Evolutionary conservation across 2,888 invertebrate species (phyloP), one percentile per base, ranked within the genome.

Genomic region (Xanthorhoe designata): DNA sequence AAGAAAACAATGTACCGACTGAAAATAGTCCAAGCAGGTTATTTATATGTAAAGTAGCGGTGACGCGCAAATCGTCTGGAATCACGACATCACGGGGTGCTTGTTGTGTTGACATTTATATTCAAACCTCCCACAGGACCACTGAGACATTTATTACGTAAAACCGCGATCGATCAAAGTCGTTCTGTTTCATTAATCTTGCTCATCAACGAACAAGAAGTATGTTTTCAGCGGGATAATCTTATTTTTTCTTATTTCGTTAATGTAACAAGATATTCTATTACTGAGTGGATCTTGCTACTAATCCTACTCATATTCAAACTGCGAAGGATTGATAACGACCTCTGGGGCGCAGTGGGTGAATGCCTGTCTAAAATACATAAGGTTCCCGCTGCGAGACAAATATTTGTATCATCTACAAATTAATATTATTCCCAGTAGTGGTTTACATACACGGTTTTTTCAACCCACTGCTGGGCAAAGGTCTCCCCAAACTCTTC

Each of bases 81-180:
- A 51, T 35, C 49, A 32, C 17, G 29, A 8, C 32, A 29, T 17
- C 50, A 19, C 50, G 35, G 35, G 18, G 32, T 42, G 32, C 18
- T 54, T 54, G 19, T 49, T 54, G 17, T 70, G 74, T 77, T 80
- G 80, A 81, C 79, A 78, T 81, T 78, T 79, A 78, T 78, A 79
- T 81, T 83, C 79, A 78, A 79, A 78, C 78, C 80, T 79, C 80
- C 77, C 77, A 38, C 56, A 77, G 77, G 83, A 76, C 75, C 78
- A 81, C 76, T 75, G 79, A 80, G 85, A 87, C 88, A 88, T 89
- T 88, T 89, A 89, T 89, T 88, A 89, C 86, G 87, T 86, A 89
- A 89, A 89, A 89, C 86, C 88, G 82, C 83, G 87, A 91, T 92
- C 90, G 87, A 91, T 92, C 90, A 91, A 90, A 89, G 89, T 90